Evolutionary conservation across 1,140 invertebrate genomes (phyloP).

Genomic region (Hetaerina americana): DNA sequence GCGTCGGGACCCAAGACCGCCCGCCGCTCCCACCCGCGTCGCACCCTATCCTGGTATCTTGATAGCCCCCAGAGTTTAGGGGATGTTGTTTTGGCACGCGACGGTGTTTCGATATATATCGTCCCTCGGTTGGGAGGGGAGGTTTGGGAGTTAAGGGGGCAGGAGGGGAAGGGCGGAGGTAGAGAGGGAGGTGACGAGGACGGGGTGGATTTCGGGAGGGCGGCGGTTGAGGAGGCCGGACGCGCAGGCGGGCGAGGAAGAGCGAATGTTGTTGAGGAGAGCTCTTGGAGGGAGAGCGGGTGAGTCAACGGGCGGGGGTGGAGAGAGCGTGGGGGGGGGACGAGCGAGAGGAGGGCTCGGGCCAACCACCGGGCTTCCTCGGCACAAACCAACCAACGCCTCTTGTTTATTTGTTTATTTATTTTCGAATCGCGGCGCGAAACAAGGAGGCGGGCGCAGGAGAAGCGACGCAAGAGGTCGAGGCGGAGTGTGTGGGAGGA

Average conservation of each 20-base stretch:
- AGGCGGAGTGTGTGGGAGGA: neutral
- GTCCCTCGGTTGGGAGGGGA: neutral
- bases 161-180: neutral
- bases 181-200: too few species aligned
- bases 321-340: neutral
- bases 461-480: neutral
- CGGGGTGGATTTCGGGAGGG: too few species aligned
- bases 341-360: neutral
- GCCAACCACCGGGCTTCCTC: neutral
- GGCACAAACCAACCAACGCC: neutral
- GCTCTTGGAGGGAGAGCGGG: neutral
- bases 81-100: neutral
- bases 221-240: neutral
- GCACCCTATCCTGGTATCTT: too few species aligned
- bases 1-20: neutral
- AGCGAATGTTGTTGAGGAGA: too few species aligned
- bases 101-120: neutral
- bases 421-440: neutral
- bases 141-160: neutral
- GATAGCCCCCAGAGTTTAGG: neutral
- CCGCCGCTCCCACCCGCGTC: neutral
- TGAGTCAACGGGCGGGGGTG: neutral
- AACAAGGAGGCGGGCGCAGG: neutral
- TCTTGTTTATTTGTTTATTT: conserved; percentile 1
- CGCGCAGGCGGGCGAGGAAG: neutral